Evolutionary conservation across 2,797 vertebrate genomes (phyloP), one percentile per base, ranked within the genome.

Genomic region (Labroides dimidiatus): DNA sequence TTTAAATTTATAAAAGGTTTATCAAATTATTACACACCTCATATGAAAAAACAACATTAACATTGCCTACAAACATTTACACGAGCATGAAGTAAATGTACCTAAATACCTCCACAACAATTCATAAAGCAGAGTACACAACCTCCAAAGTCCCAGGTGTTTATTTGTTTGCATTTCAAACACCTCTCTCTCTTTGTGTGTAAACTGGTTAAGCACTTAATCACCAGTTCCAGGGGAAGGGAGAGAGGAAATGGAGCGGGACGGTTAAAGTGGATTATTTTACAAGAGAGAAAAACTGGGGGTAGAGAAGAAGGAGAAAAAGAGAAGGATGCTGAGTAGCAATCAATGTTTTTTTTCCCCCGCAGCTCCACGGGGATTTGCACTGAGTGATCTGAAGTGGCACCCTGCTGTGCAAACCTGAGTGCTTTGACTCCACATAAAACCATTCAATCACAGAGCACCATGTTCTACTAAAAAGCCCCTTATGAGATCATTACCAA

Each of bases 381-480:
- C 2, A 68, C 67, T 83, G 87, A 89, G 82, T 87, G 89, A 92
- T 91, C 81, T 93, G 82, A 90, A 93, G 89, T 86, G 84, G 89
- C 71, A 41, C 68, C 92, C 86, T n/a, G 72, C 87, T 87, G 92
- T 75, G 92, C 83, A 84, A 92, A 93, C 90, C 89, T 89, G 89
- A 90, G 87, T 67, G 86, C 80, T 86, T 83, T 91, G 86, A 93
- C 90, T 90, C 86, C 77, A 86, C 87, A 89, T 90, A 90, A 93
- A 93, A 91, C 84, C 82, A 45, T 85, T 91, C 90, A 89, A 85
- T 91, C 87, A 88, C 85, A 84, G 84, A 73, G 78, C 69, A 81
- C 79, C 81, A 74, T 92, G 88, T 92, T 90, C 71, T 64, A 60
- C 89, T 89, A 87, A 91, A 91, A 90, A 89, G 81, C 84, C 90